Evolutionary conservation across 2,113 vertebrate species (phyloP).

Genomic region (Brienomyrus brachyistius): DNA sequence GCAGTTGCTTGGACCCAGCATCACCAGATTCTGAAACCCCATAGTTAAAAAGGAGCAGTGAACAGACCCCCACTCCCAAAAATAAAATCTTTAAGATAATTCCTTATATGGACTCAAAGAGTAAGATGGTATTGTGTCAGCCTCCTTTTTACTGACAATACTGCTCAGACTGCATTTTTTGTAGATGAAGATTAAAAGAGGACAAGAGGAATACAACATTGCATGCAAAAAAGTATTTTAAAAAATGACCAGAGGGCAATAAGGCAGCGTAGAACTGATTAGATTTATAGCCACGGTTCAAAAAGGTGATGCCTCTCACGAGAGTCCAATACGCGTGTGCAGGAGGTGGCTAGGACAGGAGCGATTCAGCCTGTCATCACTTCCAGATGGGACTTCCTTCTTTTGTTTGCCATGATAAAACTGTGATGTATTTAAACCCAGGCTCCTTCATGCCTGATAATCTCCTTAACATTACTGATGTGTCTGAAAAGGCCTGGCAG

Average conservation of each 20-base stretch:
- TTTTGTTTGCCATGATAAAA: not conserved
- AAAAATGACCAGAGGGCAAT: not conserved
- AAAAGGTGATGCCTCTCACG: not conserved
- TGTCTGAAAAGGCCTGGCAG: not conserved
- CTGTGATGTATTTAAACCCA: not conserved
- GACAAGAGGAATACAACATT: not conserved
- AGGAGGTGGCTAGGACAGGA: not conserved
- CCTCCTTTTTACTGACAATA: not conserved
- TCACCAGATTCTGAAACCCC: not conserved
- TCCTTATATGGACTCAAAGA: not conserved
- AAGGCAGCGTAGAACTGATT: not conserved
- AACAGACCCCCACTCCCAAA: not conserved
- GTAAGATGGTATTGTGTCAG: not conserved
- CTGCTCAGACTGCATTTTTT: not conserved
- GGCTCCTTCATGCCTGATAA: not conserved
- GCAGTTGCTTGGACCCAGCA: not conserved
- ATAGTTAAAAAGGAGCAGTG: not conserved
- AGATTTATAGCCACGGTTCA: constrained; percentile 16
- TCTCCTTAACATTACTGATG: not conserved
- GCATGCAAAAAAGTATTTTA: not conserved
- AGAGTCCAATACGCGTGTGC: not conserved
- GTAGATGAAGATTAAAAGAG: not conserved
- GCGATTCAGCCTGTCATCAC: not conserved
- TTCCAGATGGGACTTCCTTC: constrained; percentile 12
- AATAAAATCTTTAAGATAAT: not conserved